A percentile compares a stretch with the other conserved stretches of the same genome.
These are phyloP conservation scores for Megaleporinus macrocephalus DNA, from an alignment of 2,113 vertebrate species.

Conservation along the genomic window DNA sequence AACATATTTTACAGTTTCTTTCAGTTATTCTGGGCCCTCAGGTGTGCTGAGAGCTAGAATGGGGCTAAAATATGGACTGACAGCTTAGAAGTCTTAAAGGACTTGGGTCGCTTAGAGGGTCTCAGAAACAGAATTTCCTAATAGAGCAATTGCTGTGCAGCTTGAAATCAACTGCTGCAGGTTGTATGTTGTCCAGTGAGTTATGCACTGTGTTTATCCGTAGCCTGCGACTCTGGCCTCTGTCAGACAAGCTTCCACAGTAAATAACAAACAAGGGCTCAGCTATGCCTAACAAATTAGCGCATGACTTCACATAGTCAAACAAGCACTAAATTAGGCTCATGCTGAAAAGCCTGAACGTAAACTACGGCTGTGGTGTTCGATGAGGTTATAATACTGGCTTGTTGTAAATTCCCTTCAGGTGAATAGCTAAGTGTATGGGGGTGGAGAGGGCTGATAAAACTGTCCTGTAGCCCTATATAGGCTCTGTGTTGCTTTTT, in stretches of 20 bases:
- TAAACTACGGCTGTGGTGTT: not conserved
- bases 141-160: not conserved
- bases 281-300: not conserved
- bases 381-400: not conserved
- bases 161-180: not conserved
- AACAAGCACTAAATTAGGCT: not conserved
- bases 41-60: not conserved
- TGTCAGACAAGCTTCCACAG: not conserved
- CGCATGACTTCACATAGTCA: not conserved
- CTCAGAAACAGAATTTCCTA: not conserved
- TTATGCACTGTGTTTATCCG: not conserved
- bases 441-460: slow-evolving; percentile 1
- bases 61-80: not conserved
- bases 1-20: not conserved
- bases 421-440: not conserved
- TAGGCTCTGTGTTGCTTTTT: not conserved
- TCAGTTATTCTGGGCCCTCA: not conserved
- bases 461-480: slow-evolving; percentile 4
- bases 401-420: slow-evolving; percentile 5
- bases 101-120: not conserved
- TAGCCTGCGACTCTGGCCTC: not conserved
- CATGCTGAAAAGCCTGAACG: not conserved
- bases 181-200: not conserved
- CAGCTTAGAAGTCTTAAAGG: not conserved
- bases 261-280: not conserved